Percentiles rank a stretch among this genome's conserved stretches.
Conservation (phyloP, 2,888 invertebrate genomes). For the Cyclophora punctaria region DNA sequence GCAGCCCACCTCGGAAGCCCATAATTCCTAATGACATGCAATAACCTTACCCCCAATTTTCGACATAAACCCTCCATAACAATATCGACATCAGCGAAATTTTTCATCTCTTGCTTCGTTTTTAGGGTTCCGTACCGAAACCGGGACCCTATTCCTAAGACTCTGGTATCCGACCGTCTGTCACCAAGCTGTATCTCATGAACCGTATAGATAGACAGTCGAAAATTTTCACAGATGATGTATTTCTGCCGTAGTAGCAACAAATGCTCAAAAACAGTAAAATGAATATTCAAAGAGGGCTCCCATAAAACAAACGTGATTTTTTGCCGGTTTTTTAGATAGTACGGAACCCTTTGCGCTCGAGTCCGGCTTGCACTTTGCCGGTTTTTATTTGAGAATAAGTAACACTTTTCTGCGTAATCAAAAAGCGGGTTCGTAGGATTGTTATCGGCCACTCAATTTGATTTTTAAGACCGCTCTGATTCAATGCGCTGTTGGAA, state of each 20-base stretch:
- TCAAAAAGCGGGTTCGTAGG: slow-evolving; percentile 55
- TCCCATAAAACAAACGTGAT: too few relatives aligned
- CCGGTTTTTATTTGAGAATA: slow-evolving; percentile 67
- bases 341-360: too few relatives aligned
- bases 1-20: slow-evolving; percentile 62
- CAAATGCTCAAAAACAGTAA: too few relatives aligned
- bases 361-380: slow-evolving; percentile 4
- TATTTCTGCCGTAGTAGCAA: too few relatives aligned
- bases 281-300: too few relatives aligned
- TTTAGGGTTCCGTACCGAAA: too few relatives aligned
- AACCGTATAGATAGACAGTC: too few relatives aligned
- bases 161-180: too few relatives aligned
- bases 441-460: slow-evolving; percentile 72
- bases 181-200: too few relatives aligned
- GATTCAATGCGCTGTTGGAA: slow-evolving; percentile 47
- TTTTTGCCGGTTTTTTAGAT: too few relatives aligned
- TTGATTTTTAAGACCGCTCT: slow-evolving; percentile 68
- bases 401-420: slow-evolving; percentile 71
- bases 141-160: too few relatives aligned
- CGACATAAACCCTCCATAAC: slow-evolving; percentile 74
- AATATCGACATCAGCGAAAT: slow-evolving; percentile 74
- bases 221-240: too few relatives aligned
- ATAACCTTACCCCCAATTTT: slow-evolving; percentile 75
- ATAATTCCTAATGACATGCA: slow-evolving; percentile 76
- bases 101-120: slow-evolving; percentile 28